Evolutionary conservation across 2,113 vertebrate genomes (phyloP).

Genomic region (Columba janthina): DNA sequence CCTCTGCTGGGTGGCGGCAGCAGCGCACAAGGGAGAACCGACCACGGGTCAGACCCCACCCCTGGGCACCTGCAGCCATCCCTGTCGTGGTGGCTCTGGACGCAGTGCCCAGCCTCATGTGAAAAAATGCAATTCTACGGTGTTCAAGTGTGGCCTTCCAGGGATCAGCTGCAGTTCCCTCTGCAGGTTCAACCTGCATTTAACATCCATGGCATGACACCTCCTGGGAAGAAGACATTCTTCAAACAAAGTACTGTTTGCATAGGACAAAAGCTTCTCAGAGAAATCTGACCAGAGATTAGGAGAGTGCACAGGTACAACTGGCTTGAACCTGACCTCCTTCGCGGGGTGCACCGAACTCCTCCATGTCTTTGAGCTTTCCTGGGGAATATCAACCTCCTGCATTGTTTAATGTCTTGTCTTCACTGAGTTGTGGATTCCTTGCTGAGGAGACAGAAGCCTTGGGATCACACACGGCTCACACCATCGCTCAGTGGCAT

Average conservation of each 20-base stretch:
- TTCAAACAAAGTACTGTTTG: neutral
- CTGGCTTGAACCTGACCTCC: neutral
- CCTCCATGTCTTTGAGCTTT: neutral
- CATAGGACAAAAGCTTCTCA: neutral
- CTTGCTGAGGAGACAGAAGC: neutral
- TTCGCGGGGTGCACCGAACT: neutral
- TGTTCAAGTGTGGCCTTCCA: neutral
- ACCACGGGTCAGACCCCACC: neutral
- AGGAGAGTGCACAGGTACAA: neutral
- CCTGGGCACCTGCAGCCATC: neutral
- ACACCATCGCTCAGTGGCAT: rapidly evolving
- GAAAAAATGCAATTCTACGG: neutral
- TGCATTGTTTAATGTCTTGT: neutral
- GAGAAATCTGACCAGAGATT: neutral
- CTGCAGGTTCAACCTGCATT: neutral
- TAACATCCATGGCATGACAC: neutral
- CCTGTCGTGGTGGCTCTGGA: neutral
- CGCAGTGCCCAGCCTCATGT: neutral
- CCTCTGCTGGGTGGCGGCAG: slow-evolving; percentile 29
- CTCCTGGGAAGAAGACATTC: neutral
- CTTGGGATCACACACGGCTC: neutral
- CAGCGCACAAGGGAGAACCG: neutral
- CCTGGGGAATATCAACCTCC: neutral
- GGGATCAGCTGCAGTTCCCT: neutral
- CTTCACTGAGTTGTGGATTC: neutral